Evolutionary conservation across 2,113 vertebrate genomes (phyloP).

Genomic region (Labrus mixtus): DNA sequence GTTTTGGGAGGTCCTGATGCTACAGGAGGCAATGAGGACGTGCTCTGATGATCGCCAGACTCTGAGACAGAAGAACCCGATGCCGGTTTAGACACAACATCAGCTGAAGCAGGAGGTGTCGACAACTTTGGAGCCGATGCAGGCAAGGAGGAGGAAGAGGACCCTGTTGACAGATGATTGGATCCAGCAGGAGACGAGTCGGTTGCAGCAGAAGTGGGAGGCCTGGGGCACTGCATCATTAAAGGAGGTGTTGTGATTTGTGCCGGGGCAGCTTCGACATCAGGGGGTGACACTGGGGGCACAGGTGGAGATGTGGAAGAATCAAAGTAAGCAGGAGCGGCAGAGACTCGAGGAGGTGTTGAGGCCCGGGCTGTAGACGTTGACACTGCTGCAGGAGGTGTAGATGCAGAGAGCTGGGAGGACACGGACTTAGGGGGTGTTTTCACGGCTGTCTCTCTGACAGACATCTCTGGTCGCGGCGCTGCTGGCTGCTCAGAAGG

Average conservation of each 20-base stretch:
- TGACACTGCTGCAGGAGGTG: slow-evolving; percentile 35
- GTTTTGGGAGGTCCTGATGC: slow-evolving; percentile 34
- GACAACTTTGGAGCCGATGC: slow-evolving; percentile 49
- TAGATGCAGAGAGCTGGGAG: slow-evolving; percentile 47
- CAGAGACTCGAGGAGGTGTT: slow-evolving; percentile 48
- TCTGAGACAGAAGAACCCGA: slow-evolving; percentile 35
- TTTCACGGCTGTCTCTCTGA: slow-evolving; percentile 60
- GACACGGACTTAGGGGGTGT: slow-evolving; percentile 49
- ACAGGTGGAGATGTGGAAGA: slow-evolving; percentile 46
- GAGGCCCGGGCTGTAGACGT: slow-evolving; percentile 41
- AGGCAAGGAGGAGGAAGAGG: slow-evolving; percentile 51
- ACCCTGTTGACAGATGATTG: slow-evolving; percentile 36
- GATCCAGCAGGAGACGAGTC: slow-evolving; percentile 46
- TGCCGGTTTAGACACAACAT: slow-evolving; percentile 23
- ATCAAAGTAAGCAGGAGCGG: slow-evolving; percentile 36
- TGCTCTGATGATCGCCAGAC: slow-evolving; percentile 37
- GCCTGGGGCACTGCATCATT: slow-evolving; percentile 61
- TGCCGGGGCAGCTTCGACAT: slow-evolving; percentile 41
- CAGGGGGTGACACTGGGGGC: slow-evolving; percentile 31
- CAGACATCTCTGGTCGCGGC: slow-evolving; percentile 58
- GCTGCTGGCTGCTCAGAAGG: slow-evolving; percentile 58
- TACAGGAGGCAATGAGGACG: slow-evolving; percentile 21
- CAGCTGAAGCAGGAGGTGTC: slow-evolving; percentile 25
- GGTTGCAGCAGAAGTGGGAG: slow-evolving; percentile 22
- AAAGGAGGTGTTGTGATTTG: slow-evolving; percentile 55